These are phyloP conservation scores for Pseudocheirus occidentalis DNA, from an alignment of 2,797 vertebrate species.

Conservation along the genomic window DNA sequence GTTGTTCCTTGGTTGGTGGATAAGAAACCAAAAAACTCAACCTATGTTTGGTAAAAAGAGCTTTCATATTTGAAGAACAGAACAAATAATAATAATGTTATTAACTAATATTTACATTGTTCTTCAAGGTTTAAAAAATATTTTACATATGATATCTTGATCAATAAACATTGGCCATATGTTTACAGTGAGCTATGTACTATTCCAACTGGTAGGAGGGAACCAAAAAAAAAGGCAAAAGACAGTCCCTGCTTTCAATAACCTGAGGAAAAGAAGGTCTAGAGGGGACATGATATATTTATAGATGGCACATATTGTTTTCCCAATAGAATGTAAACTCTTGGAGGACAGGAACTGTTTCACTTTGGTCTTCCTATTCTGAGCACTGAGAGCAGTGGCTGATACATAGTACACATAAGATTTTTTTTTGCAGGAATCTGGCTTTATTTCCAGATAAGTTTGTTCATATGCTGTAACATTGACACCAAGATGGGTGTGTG, in stretches of 20 bases:
- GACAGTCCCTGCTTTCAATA: not conserved
- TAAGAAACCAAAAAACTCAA: not conserved
- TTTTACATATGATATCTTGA: not conserved
- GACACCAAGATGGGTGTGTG: conserved; percentile 71
- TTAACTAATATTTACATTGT: not conserved
- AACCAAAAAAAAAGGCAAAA: not conserved
- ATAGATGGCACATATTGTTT: not conserved
- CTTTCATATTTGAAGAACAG: not conserved
- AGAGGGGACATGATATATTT: not conserved
- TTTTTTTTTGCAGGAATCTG: conserved; percentile 70
- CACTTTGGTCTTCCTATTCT: not conserved
- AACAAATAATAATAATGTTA: not conserved
- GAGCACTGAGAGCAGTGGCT: not conserved
- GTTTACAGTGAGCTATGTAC: not conserved
- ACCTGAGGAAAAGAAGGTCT: not conserved
- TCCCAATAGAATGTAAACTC: not conserved
- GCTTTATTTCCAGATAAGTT: conserved; percentile 84
- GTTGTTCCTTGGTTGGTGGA: not conserved
- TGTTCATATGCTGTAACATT: conserved; percentile 86
- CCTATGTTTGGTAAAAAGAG: not conserved
- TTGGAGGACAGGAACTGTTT: not conserved
- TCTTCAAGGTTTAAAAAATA: not conserved
- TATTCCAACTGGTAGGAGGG: not conserved
- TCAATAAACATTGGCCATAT: not conserved
- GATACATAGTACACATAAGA: no score